These are phyloP conservation scores for Oasisia sp. DNA, from an alignment of 2,888 invertebrate species.

Conservation along the genomic window DNA sequence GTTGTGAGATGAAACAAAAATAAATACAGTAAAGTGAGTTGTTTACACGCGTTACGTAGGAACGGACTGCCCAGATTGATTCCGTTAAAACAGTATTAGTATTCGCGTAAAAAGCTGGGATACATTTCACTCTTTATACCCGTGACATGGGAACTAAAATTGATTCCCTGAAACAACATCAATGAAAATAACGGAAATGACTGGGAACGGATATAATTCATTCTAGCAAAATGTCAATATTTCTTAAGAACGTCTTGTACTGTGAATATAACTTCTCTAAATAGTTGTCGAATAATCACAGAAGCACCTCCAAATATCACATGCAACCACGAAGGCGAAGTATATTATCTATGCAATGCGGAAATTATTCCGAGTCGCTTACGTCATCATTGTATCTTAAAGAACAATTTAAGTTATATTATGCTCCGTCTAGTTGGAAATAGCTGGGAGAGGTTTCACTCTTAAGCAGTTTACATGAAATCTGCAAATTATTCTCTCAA, in stretches of 20 bases:
- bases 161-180: no score
- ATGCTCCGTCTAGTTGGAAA: background rate
- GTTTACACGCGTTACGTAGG: background rate
- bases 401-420: no score
- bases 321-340: no score
- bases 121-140: no score
- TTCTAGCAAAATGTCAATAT: background rate
- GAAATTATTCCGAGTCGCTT: no score
- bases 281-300: background rate
- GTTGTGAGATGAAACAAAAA: background rate
- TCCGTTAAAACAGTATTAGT: background rate
- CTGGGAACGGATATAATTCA: background rate
- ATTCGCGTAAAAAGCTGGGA: background rate
- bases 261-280: background rate
- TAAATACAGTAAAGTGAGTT: background rate
- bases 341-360: no score
- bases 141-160: no score
- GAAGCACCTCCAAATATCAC: no score
- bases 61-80: background rate
- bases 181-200: background rate
- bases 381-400: no score
- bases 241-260: background rate
- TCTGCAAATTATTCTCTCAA: no score
- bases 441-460: background rate
- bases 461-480: no score